Percentiles rank a stretch among this genome's conserved stretches.
These are phyloP conservation scores for Onychomys leucogaster DNA, from an alignment of 2,797 vertebrate species.

Conservation along the genomic window DNA sequence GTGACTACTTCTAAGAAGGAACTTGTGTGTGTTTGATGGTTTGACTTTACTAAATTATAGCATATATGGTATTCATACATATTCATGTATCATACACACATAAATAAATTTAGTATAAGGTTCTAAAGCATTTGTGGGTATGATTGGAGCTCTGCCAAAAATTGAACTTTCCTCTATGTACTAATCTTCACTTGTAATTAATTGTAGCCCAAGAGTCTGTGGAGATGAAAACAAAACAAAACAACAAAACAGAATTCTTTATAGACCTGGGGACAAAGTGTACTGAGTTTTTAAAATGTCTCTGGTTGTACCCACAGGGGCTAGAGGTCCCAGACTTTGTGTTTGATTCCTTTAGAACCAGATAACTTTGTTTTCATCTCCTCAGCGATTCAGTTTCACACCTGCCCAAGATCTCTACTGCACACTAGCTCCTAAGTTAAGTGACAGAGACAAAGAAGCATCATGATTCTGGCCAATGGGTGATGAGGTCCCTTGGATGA, in stretches of 20 bases:
- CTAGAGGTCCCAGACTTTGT: background rate
- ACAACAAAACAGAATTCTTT: background rate
- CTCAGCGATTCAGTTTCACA: background rate
- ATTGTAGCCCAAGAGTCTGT: background rate
- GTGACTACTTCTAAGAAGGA: conserved; percentile 56
- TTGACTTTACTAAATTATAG: conserved; percentile 55
- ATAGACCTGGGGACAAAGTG: background rate
- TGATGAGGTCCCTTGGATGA: background rate
- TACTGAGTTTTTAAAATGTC: conserved; percentile 25
- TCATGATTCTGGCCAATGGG: background rate
- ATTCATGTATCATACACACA: background rate
- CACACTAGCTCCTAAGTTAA: background rate
- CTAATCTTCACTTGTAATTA: conserved; percentile 5
- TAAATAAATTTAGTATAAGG: conserved; percentile 1
- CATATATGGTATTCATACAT: background rate
- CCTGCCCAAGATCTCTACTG: background rate
- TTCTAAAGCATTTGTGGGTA: conserved; percentile 35
- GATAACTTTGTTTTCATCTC: background rate
- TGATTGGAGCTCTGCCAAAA: conserved; percentile 54
- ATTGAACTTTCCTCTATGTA: conserved; percentile 24
- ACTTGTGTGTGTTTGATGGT: conserved; percentile 44
- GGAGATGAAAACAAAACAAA: background rate
- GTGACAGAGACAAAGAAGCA: background rate
- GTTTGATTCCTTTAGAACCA: background rate
- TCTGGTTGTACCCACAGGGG: background rate